Evolutionary conservation across 2,797 vertebrate species (phyloP).

Genomic region (Cyclura pinguis): DNA sequence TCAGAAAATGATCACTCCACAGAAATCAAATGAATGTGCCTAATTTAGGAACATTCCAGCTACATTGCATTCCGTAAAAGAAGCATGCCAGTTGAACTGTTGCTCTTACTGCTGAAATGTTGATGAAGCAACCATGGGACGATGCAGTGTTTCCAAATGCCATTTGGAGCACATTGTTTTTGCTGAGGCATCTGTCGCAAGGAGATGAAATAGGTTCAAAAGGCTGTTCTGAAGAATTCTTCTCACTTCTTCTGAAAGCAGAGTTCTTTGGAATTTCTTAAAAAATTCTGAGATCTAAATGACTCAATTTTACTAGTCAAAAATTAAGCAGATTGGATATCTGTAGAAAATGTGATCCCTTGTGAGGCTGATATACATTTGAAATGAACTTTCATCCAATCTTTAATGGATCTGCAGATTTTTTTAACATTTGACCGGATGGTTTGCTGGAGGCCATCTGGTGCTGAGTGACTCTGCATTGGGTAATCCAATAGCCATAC

Average conservation of each 20-base stretch:
- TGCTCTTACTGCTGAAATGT: constrained; percentile 13
- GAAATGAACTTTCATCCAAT: constrained; percentile 5
- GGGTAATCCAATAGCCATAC: no score
- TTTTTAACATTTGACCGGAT: not conserved
- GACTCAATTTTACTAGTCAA: not conserved
- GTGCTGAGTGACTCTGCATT: not conserved
- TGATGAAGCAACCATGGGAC: constrained; percentile 19
- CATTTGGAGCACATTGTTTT: not conserved
- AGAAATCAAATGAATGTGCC: constrained; percentile 32
- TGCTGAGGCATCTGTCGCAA: not conserved
- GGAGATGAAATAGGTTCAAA: constrained; percentile 1
- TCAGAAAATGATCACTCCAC: constrained; percentile 10
- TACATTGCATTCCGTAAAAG: constrained; percentile 29
- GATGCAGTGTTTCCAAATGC: not conserved
- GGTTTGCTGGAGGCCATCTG: not conserved
- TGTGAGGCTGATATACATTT: not conserved
- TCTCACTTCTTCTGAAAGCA: not conserved
- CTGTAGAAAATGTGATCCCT: not conserved
- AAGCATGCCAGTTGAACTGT: constrained; percentile 13
- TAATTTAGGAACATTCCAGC: constrained; percentile 31
- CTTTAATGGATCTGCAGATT: accelerated
- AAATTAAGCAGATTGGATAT: not conserved
- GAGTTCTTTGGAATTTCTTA: not conserved
- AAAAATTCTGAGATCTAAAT: not conserved
- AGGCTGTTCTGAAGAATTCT: not conserved